Percentiles rank a stretch among this genome's conserved stretches.
phyloP scores from a whole-genome alignment of 2,888 invertebrate species.

The Aproaerema taeniolella region DNA sequence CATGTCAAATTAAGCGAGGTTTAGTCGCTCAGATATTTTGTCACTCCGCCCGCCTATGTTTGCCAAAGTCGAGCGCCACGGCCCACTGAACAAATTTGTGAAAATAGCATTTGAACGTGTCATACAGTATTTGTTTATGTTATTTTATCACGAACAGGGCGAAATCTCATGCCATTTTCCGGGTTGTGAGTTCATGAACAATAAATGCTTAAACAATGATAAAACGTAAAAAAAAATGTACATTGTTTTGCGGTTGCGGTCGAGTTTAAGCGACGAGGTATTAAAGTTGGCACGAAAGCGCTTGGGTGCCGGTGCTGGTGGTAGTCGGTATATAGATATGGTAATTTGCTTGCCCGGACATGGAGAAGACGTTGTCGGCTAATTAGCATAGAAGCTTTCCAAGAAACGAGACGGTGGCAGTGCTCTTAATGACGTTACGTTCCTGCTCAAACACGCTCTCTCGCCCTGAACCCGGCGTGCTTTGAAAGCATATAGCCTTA shows the following conservation, averaged over 20 bases:
- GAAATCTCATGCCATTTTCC: constrained; percentile 32
- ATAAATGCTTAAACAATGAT: too few species aligned
- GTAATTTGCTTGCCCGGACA: constrained; percentile 31
- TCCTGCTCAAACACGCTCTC: constrained; percentile 16
- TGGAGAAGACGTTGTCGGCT: constrained; percentile 25
- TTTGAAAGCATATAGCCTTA: too few species aligned
- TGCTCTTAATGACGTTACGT: constrained; percentile 27
- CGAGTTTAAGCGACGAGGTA: constrained; percentile 19
- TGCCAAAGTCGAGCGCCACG: constrained; percentile 35
- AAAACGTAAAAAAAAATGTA: too few species aligned
- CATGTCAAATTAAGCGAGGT: constrained; percentile 11
- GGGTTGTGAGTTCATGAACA: constrained; percentile 28
- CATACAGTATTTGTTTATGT: constrained; percentile 37
- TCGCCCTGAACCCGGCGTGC: too few species aligned
- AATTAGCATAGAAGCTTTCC: constrained; percentile 30
- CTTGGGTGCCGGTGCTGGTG: neutral
- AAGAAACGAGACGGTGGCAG: constrained; percentile 18
- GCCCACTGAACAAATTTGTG: constrained; percentile 51
- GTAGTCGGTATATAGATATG: constrained; percentile 23
- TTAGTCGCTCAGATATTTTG: constrained; percentile 10
- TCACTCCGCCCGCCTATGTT: constrained; percentile 29
- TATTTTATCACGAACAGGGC: constrained; percentile 36
- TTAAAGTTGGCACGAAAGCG: neutral
- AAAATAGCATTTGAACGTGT: constrained; percentile 43
- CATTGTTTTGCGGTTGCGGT: constrained; percentile 25